Conservation (phyloP, 2,113 vertebrate species). For the Coptodon bakossiorum region DNA sequence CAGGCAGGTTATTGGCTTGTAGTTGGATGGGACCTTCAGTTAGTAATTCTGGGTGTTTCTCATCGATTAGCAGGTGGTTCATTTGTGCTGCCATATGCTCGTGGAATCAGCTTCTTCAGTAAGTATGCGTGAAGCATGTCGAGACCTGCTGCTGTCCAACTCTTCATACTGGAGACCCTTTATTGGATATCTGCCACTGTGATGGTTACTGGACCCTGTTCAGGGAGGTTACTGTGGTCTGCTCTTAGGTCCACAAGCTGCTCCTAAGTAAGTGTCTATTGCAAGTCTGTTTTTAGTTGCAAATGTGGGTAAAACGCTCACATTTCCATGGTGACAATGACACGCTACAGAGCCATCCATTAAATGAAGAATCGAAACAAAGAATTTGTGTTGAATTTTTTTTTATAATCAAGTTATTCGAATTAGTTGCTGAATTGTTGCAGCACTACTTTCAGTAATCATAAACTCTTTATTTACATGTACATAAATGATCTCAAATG, state of each 20-base stretch:
- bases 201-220: not conserved
- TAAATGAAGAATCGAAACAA: not conserved
- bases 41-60: not conserved
- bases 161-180: not conserved
- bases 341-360: not conserved
- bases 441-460: not conserved
- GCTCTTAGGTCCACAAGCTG: not conserved
- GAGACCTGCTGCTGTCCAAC: not conserved
- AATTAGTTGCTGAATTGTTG: not conserved
- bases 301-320: not conserved
- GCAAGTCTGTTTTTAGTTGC: not conserved
- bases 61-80: not conserved
- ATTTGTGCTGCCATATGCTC: not conserved
- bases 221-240: not conserved
- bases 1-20: not conserved
- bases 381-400: not conserved
- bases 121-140: not conserved
- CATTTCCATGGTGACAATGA: not conserved
- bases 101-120: not conserved
- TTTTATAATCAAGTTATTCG: accelerated
- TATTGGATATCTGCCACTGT: not conserved
- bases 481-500: not conserved
- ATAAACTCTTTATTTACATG: not conserved
- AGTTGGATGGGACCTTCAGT: not conserved
- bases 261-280: not conserved